Conservation (phyloP, 2,888 invertebrate genomes). For the Lycaena phlaeas region DNA sequence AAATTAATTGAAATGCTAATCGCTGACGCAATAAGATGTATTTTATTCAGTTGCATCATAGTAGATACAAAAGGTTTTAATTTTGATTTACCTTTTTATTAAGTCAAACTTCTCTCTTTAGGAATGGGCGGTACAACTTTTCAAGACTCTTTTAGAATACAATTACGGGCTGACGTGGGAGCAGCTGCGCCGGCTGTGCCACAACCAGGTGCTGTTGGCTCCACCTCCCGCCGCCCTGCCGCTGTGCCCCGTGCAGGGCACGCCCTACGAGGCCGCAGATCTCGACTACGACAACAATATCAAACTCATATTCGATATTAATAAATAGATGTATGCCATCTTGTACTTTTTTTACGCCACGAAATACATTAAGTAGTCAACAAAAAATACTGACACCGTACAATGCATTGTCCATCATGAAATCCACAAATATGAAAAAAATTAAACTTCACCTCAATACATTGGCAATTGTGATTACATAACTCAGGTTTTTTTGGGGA, state of each 20-base stretch:
- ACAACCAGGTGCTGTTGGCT: slow-evolving; percentile 27
- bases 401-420: too few species aligned
- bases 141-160: slow-evolving; percentile 55
- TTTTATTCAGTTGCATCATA: too few species aligned
- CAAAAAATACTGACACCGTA: too few species aligned
- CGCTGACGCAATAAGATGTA: too few species aligned
- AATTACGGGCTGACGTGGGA: slow-evolving; percentile 54
- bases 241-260: slow-evolving; percentile 25
- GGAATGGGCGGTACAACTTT: slow-evolving; percentile 68
- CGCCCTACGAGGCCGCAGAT: slow-evolving; percentile 36
- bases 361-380: too few species aligned
- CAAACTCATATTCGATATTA: slow-evolving; percentile 35
- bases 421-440: too few species aligned
- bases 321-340: slow-evolving; percentile 8
- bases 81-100: not conserved
- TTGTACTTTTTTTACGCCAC: too few species aligned
- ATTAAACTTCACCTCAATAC: too few species aligned
- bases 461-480: too few species aligned
- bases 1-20: too few species aligned
- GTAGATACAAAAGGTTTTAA: too few species aligned
- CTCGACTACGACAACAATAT: slow-evolving; percentile 38
- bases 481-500: too few species aligned
- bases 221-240: slow-evolving; percentile 27
- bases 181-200: slow-evolving; percentile 39
- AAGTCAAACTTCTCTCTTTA: slow-evolving; percentile 27